phyloP scores from a whole-genome alignment of 2,113 vertebrate genomes.

The Verasper variegatus region DNA sequence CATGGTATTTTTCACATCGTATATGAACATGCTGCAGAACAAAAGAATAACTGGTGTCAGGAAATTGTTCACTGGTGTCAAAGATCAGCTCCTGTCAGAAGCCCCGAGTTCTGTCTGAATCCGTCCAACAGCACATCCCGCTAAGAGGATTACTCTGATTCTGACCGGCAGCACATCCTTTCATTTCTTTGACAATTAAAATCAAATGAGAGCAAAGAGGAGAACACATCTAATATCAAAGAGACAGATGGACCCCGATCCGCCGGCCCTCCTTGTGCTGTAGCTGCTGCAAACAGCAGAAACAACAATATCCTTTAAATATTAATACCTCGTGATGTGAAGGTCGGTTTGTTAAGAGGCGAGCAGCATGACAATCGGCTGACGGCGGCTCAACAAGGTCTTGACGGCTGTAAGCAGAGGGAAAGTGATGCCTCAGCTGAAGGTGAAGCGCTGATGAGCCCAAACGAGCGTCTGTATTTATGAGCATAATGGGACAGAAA shows the following conservation, averaged over 20 bases:
- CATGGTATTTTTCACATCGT: too few species aligned
- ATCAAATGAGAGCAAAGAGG: constrained; percentile 14
- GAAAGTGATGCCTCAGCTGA: constrained; percentile 57
- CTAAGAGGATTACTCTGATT: constrained; percentile 36
- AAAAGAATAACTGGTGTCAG: background rate
- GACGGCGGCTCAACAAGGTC: constrained; percentile 53
- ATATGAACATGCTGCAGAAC: background rate
- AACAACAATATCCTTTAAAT: constrained; percentile 35
- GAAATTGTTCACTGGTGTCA: constrained; percentile 6
- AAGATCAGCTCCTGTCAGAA: background rate
- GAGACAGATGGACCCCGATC: constrained; percentile 18
- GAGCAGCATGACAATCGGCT: constrained; percentile 55
- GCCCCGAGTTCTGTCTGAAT: too few species aligned
- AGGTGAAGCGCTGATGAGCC: constrained; percentile 52
- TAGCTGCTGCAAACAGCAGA: constrained; percentile 29
- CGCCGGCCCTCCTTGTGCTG: constrained; percentile 19
- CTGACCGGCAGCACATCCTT: background rate
- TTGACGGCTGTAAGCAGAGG: constrained; percentile 39
- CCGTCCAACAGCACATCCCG: background rate
- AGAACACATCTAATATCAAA: background rate
- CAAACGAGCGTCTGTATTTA: constrained; percentile 25
- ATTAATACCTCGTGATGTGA: constrained; percentile 63
- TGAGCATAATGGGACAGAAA: background rate
- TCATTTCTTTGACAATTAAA: constrained; percentile 16
- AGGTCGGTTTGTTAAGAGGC: constrained; percentile 51